These are phyloP conservation scores for Operophtera brumata DNA, from an alignment of 2,888 invertebrate species.

Conservation along the genomic window DNA sequence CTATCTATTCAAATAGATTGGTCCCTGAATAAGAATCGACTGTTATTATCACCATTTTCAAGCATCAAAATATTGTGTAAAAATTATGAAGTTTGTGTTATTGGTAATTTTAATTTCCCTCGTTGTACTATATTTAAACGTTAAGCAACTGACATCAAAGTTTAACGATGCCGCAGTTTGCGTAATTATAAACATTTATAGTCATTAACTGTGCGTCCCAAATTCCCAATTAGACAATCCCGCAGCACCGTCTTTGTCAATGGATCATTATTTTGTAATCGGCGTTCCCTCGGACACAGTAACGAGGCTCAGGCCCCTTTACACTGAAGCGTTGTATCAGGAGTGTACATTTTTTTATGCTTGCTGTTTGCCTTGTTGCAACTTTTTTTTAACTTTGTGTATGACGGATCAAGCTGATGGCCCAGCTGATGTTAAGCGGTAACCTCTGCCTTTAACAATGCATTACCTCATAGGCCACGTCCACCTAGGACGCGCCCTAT, in stretches of 20 bases:
- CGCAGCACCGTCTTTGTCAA: constrained; percentile 22
- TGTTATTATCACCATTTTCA: too few relatives aligned
- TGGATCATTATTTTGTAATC: constrained; percentile 43
- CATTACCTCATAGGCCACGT: too few relatives aligned
- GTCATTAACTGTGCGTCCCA: constrained; percentile 38
- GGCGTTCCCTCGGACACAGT: constrained; percentile 26
- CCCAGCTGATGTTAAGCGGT: too few relatives aligned
- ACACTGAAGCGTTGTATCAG: constrained; percentile 1
- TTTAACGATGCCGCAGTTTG: constrained; percentile 34
- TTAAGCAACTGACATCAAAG: constrained; percentile 28
- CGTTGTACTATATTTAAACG: constrained; percentile 21
- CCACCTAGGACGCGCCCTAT: too few relatives aligned
- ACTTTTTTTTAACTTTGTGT: too few relatives aligned
- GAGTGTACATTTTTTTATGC: neutral
- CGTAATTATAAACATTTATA: constrained; percentile 39
- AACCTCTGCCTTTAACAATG: too few relatives aligned
- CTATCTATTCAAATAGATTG: too few relatives aligned
- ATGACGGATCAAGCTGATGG: too few relatives aligned
- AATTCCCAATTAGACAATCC: constrained; percentile 38
- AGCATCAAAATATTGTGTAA: too few relatives aligned
- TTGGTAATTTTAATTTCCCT: constrained; percentile 19
- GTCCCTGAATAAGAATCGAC: too few relatives aligned
- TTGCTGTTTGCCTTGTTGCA: too few relatives aligned
- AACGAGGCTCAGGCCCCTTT: constrained; percentile 25
- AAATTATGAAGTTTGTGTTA: neutral